phyloP scores from a whole-genome alignment of 1,140 invertebrate genomes.

The Arctopsyche grandis region DNA sequence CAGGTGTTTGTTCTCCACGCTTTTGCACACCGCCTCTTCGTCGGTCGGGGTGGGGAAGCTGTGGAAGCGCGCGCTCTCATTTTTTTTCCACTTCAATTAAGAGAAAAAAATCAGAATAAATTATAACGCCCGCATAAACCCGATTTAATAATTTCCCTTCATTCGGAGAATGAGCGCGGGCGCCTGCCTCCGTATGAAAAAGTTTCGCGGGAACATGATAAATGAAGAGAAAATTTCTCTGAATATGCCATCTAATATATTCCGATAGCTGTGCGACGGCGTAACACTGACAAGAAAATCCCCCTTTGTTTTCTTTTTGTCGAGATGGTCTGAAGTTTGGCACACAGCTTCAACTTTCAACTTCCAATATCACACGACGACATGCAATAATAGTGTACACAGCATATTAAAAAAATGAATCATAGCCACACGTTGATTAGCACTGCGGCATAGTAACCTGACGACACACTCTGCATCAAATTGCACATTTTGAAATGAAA shows the following conservation, averaged over 20 bases:
- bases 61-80: background rate
- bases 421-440: no score
- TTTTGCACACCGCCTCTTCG: constrained; percentile 36
- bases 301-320: constrained; percentile 29
- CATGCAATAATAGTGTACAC: background rate
- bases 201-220: constrained; percentile 40
- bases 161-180: constrained; percentile 35
- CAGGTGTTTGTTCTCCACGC: constrained; percentile 47
- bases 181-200: constrained; percentile 35
- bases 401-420: no score
- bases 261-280: background rate
- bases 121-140: constrained; percentile 46
- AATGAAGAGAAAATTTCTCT: constrained; percentile 37
- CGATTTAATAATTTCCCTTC: constrained; percentile 46
- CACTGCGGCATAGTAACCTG: no score
- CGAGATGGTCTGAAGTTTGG: constrained; percentile 11
- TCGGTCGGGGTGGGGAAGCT: constrained; percentile 6
- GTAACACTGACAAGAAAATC: constrained; percentile 30
- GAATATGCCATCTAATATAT: constrained; percentile 29
- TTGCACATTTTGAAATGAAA: no score
- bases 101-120: constrained; percentile 48
- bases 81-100: constrained; percentile 48
- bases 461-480: no score
- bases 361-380: background rate
- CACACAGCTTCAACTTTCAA: background rate